A percentile compares a stretch with the other conserved stretches of the same genome.
Conservation (phyloP, 2,113 vertebrate genomes). For the Herpetotheres cachinnans region DNA sequence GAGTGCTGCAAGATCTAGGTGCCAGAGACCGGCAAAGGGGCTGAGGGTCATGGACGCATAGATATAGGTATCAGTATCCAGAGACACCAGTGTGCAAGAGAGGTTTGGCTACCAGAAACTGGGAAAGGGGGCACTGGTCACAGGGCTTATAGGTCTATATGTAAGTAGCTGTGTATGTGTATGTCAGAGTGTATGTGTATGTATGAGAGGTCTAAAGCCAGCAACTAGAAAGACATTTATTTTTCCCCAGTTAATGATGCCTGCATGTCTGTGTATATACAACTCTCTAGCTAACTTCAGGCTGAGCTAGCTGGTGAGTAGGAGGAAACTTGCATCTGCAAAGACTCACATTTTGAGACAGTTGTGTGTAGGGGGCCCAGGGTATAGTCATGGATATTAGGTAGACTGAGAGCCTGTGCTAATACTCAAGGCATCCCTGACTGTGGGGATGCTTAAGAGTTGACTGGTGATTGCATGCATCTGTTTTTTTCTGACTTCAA, state of each 20-base stretch:
- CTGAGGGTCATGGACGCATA: background rate
- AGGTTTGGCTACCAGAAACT: background rate
- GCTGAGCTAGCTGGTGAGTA: background rate
- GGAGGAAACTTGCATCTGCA: background rate
- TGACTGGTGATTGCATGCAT: background rate
- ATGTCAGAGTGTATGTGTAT: no score
- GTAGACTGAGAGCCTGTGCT: background rate
- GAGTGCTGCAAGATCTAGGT: background rate
- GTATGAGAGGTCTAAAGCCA: background rate
- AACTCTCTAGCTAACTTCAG: background rate
- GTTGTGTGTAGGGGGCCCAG: rapidly evolving
- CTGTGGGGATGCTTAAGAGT: background rate
- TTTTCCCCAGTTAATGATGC: background rate
- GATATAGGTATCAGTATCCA: background rate
- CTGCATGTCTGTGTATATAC: background rate
- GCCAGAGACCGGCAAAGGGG: no score
- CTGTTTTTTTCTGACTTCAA: background rate
- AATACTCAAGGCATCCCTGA: background rate
- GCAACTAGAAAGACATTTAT: background rate
- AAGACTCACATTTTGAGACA: background rate
- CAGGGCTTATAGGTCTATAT: rapidly evolving
- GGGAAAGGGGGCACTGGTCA: background rate
- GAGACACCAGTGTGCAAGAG: background rate
- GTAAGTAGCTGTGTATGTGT: background rate
- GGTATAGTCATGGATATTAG: background rate